Evolutionary conservation across 2,797 vertebrate species (phyloP), one percentile per base, ranked within the genome.

Genomic region (Periophthalmus magnuspinnatus): DNA sequence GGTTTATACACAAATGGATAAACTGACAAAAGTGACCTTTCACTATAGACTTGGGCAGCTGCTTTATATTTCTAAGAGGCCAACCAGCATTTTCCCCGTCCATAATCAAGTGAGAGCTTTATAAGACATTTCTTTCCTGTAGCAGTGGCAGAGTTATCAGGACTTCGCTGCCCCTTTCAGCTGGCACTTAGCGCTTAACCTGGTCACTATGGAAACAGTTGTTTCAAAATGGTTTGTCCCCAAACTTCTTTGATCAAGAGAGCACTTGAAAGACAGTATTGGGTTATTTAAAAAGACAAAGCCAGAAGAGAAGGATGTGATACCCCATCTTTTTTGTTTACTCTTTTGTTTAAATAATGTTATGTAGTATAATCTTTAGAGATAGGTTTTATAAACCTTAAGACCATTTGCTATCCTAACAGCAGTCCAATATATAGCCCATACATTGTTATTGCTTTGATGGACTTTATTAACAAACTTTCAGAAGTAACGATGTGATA

Each of bases 41-140:
- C 33, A 32, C 66, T 55, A 56, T 56, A 2, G 65, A 32, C 59
- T 45, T 56, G 71, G 61, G 61, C 55, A 45, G 70, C 66, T 55
- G 65, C 63, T 81, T 50, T 41, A n/a, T 76, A 55, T 78, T 21
- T 86, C 56, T 68, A 70, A 16, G 69, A 63, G 70, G 68, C 74
- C 68, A 85, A 83, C 87, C 81, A 72, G 64, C 63, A 68, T 60
- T 70, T 65, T 47, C 66, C 69, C 61, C 38, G 76, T 78, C 77
- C 66, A 68, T 82, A 75, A 88, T 91, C 80, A 85, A 81, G 73
- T 80, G 32, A 71, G 88, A 83, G 86, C 75, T 85, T 85, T 83
- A 87, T 81, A 75, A 72, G 66, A 70, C 70, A 73, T 84, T 90
- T 83, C 64, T 83, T 81, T 84, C 72, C 41, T 76, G 72, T 38